Conservation (phyloP, 2,797 vertebrate genomes). For the Oceanodroma leucorhoa region DNA sequence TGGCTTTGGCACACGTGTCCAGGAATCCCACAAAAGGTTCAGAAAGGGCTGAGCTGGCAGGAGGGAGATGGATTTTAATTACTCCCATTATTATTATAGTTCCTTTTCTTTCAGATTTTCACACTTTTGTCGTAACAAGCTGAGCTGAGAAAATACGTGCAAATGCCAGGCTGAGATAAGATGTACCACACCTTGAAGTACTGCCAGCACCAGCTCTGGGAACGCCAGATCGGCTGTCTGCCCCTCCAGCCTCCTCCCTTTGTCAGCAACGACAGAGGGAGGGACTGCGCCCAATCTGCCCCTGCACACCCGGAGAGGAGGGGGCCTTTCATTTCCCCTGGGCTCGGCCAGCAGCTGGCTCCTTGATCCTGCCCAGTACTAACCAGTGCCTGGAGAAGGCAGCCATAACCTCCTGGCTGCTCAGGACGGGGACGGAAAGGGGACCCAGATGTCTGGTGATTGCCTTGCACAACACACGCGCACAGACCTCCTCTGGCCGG, state of each 20-base stretch:
- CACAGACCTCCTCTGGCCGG: not conserved
- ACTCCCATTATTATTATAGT: slow-evolving; percentile 46
- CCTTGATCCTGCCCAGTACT: not conserved
- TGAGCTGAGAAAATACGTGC: slow-evolving; percentile 47
- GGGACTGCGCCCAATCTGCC: not conserved
- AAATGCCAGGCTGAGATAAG: slow-evolving; percentile 51
- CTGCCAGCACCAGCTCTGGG: slow-evolving; percentile 31
- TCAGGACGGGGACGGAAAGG: not conserved
- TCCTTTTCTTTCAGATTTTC: slow-evolving; percentile 57
- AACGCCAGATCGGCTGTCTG: not conserved
- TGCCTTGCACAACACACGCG: not conserved
- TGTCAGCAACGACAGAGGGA: not conserved
- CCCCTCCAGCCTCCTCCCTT: not conserved
- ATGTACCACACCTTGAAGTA: slow-evolving; percentile 17
- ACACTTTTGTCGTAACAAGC: slow-evolving; percentile 56
- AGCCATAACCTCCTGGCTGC: not conserved
- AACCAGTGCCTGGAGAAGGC: not conserved
- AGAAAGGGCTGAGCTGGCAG: slow-evolving; percentile 19
- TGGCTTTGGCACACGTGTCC: not conserved
- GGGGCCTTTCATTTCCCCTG: not conserved
- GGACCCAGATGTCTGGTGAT: rapidly evolving
- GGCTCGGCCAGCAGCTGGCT: not conserved
- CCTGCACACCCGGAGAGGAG: rapidly evolving
- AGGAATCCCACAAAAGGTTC: not conserved
- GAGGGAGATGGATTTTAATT: slow-evolving; percentile 52